Base-by-base conservation (phyloP, 2,888 invertebrate species). In the Octonoba sinensis region DNA sequence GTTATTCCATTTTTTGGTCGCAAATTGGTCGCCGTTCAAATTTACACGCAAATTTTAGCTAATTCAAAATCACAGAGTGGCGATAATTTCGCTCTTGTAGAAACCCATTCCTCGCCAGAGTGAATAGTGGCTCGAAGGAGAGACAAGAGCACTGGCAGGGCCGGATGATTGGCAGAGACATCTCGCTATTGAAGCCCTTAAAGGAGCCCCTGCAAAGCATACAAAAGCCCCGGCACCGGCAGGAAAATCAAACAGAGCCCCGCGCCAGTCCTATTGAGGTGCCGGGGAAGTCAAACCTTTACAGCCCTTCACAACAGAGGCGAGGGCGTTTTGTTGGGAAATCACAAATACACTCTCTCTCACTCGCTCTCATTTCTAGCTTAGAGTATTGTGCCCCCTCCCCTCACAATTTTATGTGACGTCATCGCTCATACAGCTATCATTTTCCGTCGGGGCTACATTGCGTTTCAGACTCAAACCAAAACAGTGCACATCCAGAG, bases 251-350 rank as follows among this genome's bases (percentile, higher is more conserved):
- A 73, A 73, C 22, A 73, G 73, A 73, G 73, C 73, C 54, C 49
- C 60, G 46, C 36, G 36, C 36, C 36, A 36, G 36, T 36, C 36
- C 75, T 76, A 76, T 76, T 76, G 67, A 76, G 66, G 66, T 46
- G 51, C 36, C 36, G 54, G 59, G 75, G 62, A 62, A 76, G 67
- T 65, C 75, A 75, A 75, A 76, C 59, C 74, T 57, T 60, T 71
- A 24, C 62, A 62, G 47, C 62, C 24, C 36, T 59, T 60, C 54
- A 54, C 54, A 54, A 54, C 54, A 54, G 60, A 49, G 71, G 62
- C 27, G 36, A 36, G 36, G 59, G 54, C 62, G 73, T 73, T 73
- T 64, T 73, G 73, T 73, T 73, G 36, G 73, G 54, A 54, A 64
- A 64, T 54, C 64, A 64, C 73, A 73, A 62, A 73, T 54, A 64